Percentiles rank a stretch among this genome's conserved stretches.
Conservation (phyloP, 2,888 invertebrate genomes). For the Pegoplata infirma region DNA sequence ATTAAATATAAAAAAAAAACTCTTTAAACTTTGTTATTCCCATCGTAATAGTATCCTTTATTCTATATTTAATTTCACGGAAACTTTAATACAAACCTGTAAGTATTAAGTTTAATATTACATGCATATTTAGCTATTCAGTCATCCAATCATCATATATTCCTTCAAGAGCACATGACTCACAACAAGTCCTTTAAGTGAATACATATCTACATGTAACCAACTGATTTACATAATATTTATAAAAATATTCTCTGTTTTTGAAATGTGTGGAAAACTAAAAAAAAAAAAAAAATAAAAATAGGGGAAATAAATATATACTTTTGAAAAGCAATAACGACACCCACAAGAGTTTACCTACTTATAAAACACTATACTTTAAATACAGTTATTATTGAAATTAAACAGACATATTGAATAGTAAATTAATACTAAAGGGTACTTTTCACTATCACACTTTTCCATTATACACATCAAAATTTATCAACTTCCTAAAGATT, state of each 20-base stretch:
- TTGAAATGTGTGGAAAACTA: background rate
- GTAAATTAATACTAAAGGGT: too few relatives aligned
- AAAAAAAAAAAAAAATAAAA: background rate
- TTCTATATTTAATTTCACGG: background rate
- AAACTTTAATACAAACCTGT: background rate
- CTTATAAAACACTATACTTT: background rate
- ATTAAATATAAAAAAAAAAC: too few relatives aligned
- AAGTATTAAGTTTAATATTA: background rate
- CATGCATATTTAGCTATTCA: background rate
- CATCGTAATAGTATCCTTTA: background rate
- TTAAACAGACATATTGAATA: too few relatives aligned
- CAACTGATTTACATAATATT: slow-evolving; percentile 22
- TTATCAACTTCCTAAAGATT: too few relatives aligned
- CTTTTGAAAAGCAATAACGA: background rate
- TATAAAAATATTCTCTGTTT: too few relatives aligned
- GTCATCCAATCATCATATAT: background rate
- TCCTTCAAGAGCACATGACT: slow-evolving; percentile 28
- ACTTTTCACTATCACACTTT: too few relatives aligned
- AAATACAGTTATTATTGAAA: too few relatives aligned
- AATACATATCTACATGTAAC: background rate
- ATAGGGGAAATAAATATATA: background rate
- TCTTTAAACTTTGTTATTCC: too few relatives aligned
- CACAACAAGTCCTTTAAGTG: slow-evolving; percentile 3
- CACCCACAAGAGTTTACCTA: background rate
- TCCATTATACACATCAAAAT: too few relatives aligned